Conservation (phyloP, 1,140 invertebrate genomes). For the Apis cerana region DNA sequence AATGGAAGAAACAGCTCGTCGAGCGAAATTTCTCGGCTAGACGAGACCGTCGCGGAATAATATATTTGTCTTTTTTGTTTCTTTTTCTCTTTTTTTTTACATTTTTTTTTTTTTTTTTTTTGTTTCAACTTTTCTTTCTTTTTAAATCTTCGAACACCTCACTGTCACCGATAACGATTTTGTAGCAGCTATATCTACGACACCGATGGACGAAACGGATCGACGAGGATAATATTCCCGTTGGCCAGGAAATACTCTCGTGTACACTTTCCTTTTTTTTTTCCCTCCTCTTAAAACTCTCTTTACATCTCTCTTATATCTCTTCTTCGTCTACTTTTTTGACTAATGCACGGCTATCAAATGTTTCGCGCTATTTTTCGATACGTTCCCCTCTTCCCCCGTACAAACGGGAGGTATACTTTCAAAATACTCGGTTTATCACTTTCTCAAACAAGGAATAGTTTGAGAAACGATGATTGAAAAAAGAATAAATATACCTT, state of each 20-base stretch:
- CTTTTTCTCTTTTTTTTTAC: neutral
- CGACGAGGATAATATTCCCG: conserved; percentile 34
- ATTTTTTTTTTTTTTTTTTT: conserved; percentile 1
- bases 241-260: conserved; percentile 30
- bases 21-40: neutral
- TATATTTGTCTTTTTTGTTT: conserved; percentile 27
- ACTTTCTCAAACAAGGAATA: neutral
- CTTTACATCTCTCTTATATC: conserved; percentile 44
- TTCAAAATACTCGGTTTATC: conserved; percentile 45
- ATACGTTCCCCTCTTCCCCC: conserved; percentile 33
- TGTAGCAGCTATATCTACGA: conserved; percentile 63
- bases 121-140: neutral
- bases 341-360: conserved; percentile 23
- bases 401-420: conserved; percentile 40
- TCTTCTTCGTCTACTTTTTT: conserved; percentile 42
- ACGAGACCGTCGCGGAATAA: conserved; percentile 4
- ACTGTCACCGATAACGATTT: conserved; percentile 42
- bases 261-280: neutral
- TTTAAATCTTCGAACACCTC: conserved; percentile 11
- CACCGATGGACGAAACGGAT: conserved; percentile 72
- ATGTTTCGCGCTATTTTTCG: conserved; percentile 40
- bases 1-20: conserved; percentile 6
- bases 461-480: too few relatives aligned
- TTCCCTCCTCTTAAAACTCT: neutral
- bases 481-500: too few relatives aligned